These are phyloP conservation scores for Sterna hirundo DNA, from an alignment of 2,113 vertebrate species.

Conservation along the genomic window DNA sequence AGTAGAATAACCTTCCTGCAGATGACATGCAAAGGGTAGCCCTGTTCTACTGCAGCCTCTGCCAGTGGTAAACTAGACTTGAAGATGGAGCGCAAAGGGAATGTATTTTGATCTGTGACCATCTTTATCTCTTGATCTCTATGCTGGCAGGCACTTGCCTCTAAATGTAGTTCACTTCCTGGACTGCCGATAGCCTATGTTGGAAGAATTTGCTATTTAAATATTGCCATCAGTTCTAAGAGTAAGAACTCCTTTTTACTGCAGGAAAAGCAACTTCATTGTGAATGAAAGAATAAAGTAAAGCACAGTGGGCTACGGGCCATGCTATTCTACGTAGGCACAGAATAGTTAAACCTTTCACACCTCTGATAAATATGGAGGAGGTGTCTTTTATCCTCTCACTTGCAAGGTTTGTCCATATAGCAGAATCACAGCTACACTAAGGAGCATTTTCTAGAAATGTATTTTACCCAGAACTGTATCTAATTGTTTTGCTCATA, in stretches of 20 bases:
- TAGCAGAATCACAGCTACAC: background rate
- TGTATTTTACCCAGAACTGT: background rate
- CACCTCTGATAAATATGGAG: background rate
- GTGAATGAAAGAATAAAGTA: background rate
- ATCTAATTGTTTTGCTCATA: background rate
- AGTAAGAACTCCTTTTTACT: background rate
- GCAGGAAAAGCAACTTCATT: background rate
- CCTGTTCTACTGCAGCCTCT: background rate
- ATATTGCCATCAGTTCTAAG: background rate
- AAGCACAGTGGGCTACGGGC: accelerated
- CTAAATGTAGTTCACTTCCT: background rate
- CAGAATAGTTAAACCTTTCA: background rate
- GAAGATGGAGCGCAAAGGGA: background rate
- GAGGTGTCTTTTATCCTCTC: background rate
- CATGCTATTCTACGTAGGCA: background rate
- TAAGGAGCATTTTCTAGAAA: background rate
- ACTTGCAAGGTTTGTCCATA: background rate
- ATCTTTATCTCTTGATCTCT: background rate
- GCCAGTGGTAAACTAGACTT: background rate
- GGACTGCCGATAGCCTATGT: background rate
- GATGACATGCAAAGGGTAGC: background rate
- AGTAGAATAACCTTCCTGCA: background rate
- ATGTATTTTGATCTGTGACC: background rate
- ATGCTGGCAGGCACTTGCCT: background rate
- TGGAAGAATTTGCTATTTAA: background rate